Percentiles rank a stretch among this genome's conserved stretches.
Evolutionary conservation across 2,888 invertebrate species (phyloP).

Genomic region (Pyrrhia umbra): DNA sequence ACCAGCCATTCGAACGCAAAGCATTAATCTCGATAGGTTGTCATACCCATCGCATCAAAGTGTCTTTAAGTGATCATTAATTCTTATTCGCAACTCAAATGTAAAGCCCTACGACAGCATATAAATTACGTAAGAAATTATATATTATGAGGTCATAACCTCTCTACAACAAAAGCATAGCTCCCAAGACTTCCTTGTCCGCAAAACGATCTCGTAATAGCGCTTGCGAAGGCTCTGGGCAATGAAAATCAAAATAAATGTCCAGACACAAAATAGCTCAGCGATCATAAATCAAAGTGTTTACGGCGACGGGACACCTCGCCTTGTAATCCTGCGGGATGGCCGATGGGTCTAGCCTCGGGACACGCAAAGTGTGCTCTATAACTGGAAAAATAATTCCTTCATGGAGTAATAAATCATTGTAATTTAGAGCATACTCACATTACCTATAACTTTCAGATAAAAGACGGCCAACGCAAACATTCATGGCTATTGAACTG

Average conservation of each 20-base stretch:
- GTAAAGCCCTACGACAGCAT: constrained; percentile 27
- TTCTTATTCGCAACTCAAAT: constrained; percentile 43
- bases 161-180: constrained; percentile 46
- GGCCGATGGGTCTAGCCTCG: constrained; percentile 33
- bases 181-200: constrained; percentile 52
- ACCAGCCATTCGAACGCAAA: constrained; percentile 25
- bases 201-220: constrained; percentile 54
- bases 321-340: constrained; percentile 66
- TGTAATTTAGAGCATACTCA: constrained; percentile 73
- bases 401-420: constrained; percentile 67
- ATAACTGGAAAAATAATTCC: constrained; percentile 68
- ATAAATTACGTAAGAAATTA: constrained; percentile 48
- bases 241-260: constrained; percentile 75
- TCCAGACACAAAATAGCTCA: constrained; percentile 71
- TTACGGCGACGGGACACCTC: constrained; percentile 72
- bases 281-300: constrained; percentile 76
- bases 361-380: constrained; percentile 61
- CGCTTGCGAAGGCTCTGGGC: constrained; percentile 50
- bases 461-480: constrained; percentile 28
- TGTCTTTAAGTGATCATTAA: constrained; percentile 34
- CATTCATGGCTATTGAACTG: constrained; percentile 31
- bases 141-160: constrained; percentile 47
- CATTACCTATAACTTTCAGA: constrained; percentile 51
- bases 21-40: constrained; percentile 34
- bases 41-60: constrained; percentile 36